Conservation (phyloP, 1,140 invertebrate species). For the Dreissena rostriformis region DNA sequence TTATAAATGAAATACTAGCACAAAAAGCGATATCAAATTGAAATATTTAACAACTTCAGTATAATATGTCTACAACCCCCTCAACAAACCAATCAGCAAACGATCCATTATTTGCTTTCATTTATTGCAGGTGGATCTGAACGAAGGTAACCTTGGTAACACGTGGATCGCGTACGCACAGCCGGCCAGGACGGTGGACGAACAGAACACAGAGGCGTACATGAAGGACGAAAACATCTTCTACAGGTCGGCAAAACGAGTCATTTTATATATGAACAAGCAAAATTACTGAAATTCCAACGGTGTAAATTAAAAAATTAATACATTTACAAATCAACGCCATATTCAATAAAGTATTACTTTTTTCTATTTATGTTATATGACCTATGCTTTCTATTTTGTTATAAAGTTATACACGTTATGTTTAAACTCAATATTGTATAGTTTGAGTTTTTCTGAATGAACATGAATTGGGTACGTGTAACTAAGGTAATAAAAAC, state of each 20-base stretch:
- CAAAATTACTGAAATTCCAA: too few species aligned
- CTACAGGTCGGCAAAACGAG: conserved; percentile 67
- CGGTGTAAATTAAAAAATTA: too few species aligned
- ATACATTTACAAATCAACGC: too few species aligned
- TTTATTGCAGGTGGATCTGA: conserved; percentile 22
- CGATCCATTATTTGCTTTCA: too few species aligned
- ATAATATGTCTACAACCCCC: background rate
- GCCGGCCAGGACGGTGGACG: conserved; percentile 78
- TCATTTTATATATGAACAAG: too few species aligned
- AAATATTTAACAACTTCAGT: background rate
- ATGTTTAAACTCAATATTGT: background rate
- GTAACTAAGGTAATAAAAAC: too few species aligned
- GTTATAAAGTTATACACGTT: background rate
- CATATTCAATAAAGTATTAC: background rate
- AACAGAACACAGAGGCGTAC: conserved; percentile 82
- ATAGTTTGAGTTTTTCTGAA: background rate
- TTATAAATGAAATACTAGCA: background rate
- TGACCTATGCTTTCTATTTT: background rate
- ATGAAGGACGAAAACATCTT: conserved; percentile 79
- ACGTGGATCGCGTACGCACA: conserved; percentile 79
- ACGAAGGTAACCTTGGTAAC: conserved; percentile 11
- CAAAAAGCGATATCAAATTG: background rate
- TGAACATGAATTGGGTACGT: background rate
- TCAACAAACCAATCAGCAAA: background rate
- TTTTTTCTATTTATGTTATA: background rate